Conservation (phyloP, 2,888 invertebrate species). For the Stenchaetothrips biformis region DNA sequence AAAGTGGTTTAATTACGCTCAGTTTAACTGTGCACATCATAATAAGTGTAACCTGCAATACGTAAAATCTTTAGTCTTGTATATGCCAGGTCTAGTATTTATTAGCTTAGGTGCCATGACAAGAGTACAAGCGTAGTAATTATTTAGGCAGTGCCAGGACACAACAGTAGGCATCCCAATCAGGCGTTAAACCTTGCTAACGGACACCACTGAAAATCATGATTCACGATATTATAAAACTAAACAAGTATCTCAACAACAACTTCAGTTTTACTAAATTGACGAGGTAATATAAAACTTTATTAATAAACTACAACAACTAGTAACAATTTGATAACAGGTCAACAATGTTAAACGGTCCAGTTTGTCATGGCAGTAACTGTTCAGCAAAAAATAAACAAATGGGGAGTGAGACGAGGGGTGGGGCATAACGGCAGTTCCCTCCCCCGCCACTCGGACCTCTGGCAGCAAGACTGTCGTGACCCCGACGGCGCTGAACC, state of each 20-base stretch:
- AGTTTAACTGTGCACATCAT: too few species aligned
- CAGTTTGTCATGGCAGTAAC: conserved; percentile 10
- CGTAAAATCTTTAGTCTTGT: background rate
- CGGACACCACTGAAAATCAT: background rate
- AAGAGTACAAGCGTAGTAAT: background rate
- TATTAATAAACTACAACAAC: conserved; percentile 9
- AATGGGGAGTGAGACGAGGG: background rate
- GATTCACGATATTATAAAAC: background rate
- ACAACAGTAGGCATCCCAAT: background rate
- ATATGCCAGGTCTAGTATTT: background rate
- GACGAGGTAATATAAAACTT: conserved; percentile 22
- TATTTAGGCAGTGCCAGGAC: background rate
- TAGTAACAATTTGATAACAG: conserved; percentile 22
- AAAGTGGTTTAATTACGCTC: too few species aligned
- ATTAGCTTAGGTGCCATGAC: background rate
- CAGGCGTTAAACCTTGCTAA: background rate
- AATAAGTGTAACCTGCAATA: too few species aligned
- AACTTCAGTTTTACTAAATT: conserved; percentile 3
- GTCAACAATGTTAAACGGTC: background rate
- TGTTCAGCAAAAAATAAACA: background rate
- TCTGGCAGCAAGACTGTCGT: too few species aligned
- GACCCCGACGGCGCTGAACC: too few species aligned
- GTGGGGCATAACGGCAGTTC: background rate
- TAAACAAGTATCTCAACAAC: conserved; percentile 15
- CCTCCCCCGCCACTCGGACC: too few species aligned